Conservation (phyloP, 1,140 invertebrate species). For the Chionoecetes opilio region DNA sequence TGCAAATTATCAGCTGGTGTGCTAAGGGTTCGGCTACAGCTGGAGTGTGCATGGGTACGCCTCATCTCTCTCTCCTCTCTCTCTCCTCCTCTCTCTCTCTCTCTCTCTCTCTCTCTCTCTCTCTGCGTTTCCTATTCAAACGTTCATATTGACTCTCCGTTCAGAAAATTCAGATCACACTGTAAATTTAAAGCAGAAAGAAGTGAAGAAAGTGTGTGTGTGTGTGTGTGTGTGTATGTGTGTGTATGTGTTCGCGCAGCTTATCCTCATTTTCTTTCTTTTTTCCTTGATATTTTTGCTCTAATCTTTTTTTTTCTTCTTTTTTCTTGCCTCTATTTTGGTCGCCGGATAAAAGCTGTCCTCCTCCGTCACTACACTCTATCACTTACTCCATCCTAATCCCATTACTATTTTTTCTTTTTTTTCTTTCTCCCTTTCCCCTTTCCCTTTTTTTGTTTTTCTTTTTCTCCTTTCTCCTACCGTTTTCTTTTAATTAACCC, state of each 20-base stretch:
- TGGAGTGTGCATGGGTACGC: neutral
- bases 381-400: neutral
- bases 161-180: too few species aligned
- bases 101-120: constrained; percentile 8
- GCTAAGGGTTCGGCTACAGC: neutral
- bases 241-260: neutral
- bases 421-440: too few species aligned
- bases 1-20: neutral
- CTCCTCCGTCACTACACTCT: neutral
- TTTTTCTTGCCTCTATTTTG: neutral
- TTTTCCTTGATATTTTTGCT: neutral
- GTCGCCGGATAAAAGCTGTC: too few species aligned
- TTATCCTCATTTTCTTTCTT: neutral
- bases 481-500: too few species aligned
- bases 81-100: neutral
- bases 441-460: too few species aligned
- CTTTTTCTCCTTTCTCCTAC: too few species aligned
- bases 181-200: too few species aligned
- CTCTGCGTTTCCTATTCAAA: neutral
- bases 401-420: neutral
- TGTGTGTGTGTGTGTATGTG: neutral
- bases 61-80: neutral
- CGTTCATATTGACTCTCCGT: neutral
- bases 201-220: neutral
- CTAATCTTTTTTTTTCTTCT: neutral